Base-by-base conservation (phyloP, 2,888 invertebrate species). In the Acrobasis consociella region DNA sequence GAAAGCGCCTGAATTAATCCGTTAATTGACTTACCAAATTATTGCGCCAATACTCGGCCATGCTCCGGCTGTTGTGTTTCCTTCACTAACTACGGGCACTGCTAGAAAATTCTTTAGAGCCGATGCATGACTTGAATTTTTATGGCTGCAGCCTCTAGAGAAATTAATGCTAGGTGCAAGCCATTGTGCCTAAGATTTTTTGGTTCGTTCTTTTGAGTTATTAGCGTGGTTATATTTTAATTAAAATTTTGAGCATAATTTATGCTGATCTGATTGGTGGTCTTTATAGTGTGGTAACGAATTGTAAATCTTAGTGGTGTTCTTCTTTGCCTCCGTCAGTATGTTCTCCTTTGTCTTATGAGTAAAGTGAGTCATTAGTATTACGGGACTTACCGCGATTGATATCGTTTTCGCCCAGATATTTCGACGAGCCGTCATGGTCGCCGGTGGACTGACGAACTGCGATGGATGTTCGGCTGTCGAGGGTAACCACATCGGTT, bases 81-180 rank as follows among this genome's bases (percentile, higher is more conserved):
- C 67, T 74, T 81, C 86, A 86, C 86, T 86, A 85, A 84, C 82
- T 83, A 77, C 72, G 77, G 77, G 80, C 77, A 79, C 74, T 64
- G 69, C 72, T 68, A 74, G 73, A 73, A 69, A 81, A 81, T 80
- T 82, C 78, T 81, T 80, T 78, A 49, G 63, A 55, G 69, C 68
- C 68, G 72, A 73, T 78, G 74, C 80, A 78, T 73, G 80, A 76
- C 82, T 79, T 84, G 80, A 86, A 87, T 86, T 83, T 86, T 84
- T 81, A 83, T 76, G 76, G 72, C 78, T 80, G 80, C 79, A 80
- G 74, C 72, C 84, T 78, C 78, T 69, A 72, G 83, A 83, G 82
- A 86, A 88, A 87, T 87, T 85, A 83, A 77, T 80, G 77, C 73
- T 77, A 70, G 81, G 75, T 82, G 81, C 80, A 81, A 80, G 71